Evolutionary conservation across 2,888 invertebrate species (phyloP).

Genomic region (Orchesella flavescens): DNA sequence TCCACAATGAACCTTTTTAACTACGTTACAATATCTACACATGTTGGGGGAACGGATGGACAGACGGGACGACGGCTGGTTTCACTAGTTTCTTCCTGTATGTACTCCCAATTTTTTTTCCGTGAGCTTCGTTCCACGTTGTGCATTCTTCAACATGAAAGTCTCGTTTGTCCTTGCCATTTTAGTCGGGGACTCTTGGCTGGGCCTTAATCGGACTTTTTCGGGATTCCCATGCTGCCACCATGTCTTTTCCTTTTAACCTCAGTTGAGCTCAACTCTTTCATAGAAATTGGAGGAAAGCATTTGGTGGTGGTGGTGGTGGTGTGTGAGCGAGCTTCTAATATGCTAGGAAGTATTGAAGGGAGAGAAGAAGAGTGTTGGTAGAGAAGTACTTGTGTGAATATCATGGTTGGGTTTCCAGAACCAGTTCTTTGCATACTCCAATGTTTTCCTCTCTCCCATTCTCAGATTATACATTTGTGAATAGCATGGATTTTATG

Average conservation of each 20-base stretch:
- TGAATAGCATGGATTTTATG: conserved; percentile 31
- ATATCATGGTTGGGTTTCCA: conserved; percentile 48
- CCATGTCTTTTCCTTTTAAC: conserved; percentile 25
- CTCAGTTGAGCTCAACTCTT: conserved; percentile 9
- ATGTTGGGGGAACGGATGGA: conserved; percentile 23
- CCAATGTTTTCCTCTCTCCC: background rate
- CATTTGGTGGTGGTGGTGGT: conserved; percentile 26
- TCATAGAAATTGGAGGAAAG: conserved; percentile 14
- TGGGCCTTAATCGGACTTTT: conserved; percentile 60
- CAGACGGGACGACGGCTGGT: conserved; percentile 46
- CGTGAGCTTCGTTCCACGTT: background rate
- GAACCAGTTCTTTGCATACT: conserved; percentile 17
- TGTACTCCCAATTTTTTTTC: background rate
- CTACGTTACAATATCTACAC: background rate
- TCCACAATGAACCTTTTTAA: too few species aligned
- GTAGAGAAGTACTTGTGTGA: conserved; percentile 39
- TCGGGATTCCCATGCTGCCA: conserved; percentile 57
- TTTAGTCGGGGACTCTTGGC: conserved; percentile 56
- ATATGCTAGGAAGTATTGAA: conserved; percentile 3
- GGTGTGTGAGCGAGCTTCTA: background rate
- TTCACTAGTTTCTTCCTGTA: background rate
- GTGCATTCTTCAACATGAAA: conserved; percentile 33
- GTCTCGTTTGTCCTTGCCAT: conserved; percentile 62
- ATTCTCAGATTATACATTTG: background rate
- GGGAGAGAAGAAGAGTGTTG: conserved; percentile 7